Percentiles rank a stretch among this genome's conserved stretches.
Conservation (phyloP, 23 tunicate species). For the Halocynthia roretzi region DNA sequence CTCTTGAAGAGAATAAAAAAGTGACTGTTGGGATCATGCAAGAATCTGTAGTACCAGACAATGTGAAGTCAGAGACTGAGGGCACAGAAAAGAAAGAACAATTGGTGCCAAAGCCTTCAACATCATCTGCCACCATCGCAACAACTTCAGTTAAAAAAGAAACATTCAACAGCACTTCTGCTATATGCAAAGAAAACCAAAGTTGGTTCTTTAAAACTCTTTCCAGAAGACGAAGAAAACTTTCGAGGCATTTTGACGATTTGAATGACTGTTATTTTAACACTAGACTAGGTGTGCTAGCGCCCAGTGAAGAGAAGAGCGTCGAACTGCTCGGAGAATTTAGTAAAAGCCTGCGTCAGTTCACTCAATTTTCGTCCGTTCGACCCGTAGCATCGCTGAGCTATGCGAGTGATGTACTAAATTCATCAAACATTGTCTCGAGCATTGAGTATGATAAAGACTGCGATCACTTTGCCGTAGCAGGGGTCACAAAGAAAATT, state of each 20-base stretch:
- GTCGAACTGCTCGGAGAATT: constrained; percentile 64
- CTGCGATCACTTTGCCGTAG: constrained; percentile 96
- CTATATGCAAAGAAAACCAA: constrained; percentile 48
- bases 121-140: constrained; percentile 7
- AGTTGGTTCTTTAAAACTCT: constrained; percentile 61
- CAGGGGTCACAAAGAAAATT: constrained; percentile 97
- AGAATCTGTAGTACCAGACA: constrained; percentile 84
- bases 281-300: constrained; percentile 60
- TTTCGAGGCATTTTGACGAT: constrained; percentile 68
- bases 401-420: constrained; percentile 82
- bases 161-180: constrained; percentile 49
- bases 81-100: constrained; percentile 68
- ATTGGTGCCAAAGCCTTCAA: constrained; percentile 77
- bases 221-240: constrained; percentile 39
- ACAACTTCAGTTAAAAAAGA: constrained; percentile 19
- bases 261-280: constrained; percentile 78
- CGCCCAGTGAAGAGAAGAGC: constrained; percentile 51
- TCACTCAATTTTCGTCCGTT: constrained; percentile 72
- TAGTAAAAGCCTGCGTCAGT: constrained; percentile 55
- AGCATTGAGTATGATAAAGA: constrained; percentile 97
- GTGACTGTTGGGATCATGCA: constrained; percentile 21
- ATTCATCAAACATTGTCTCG: constrained; percentile 89
- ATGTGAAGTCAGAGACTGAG: constrained; percentile 8
- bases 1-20: constrained; percentile 32
- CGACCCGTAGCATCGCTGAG: constrained; percentile 72